Percentiles rank a stretch among this genome's conserved stretches.
Conservation (phyloP, 2,888 invertebrate genomes). For the Lamproptera curius region DNA sequence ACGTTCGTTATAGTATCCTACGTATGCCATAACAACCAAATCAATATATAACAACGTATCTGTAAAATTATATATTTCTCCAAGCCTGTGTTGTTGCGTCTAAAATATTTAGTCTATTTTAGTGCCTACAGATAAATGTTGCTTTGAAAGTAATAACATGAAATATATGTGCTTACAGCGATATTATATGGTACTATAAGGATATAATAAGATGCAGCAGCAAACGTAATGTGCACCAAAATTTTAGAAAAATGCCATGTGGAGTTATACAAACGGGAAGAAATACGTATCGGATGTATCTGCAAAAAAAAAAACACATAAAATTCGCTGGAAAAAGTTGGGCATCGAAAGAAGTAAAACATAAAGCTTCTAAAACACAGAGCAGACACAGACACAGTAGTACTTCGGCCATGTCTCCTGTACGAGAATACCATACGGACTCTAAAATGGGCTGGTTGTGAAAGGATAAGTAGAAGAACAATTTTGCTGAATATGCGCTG, state of each 20-base stretch:
- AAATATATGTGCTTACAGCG: constrained; percentile 46
- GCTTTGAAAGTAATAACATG: no score
- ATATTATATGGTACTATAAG: constrained; percentile 58
- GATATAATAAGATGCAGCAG: constrained; percentile 53
- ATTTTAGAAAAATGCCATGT: constrained; percentile 64
- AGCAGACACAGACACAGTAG: no score
- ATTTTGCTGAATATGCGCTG: no score
- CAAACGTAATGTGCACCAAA: constrained; percentile 60
- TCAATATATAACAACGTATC: constrained; percentile 57
- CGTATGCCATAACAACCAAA: constrained; percentile 63
- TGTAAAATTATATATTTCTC: constrained; percentile 35
- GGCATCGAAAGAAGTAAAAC: no score
- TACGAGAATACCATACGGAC: no score
- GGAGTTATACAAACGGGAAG: constrained; percentile 65
- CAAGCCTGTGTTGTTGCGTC: constrained; percentile 47
- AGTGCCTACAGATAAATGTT: not conserved
- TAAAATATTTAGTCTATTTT: constrained; percentile 27
- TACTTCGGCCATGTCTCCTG: no score
- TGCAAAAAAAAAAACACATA: constrained; percentile 28
- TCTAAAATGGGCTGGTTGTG: no score
- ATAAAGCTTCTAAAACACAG: no score
- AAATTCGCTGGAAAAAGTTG: no score
- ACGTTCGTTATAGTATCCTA: constrained; percentile 65
- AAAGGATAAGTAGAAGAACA: no score
- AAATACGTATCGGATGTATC: constrained; percentile 55